phyloP scores from a whole-genome alignment of 2,888 invertebrate genomes.

The Campoletis raptor region DNA sequence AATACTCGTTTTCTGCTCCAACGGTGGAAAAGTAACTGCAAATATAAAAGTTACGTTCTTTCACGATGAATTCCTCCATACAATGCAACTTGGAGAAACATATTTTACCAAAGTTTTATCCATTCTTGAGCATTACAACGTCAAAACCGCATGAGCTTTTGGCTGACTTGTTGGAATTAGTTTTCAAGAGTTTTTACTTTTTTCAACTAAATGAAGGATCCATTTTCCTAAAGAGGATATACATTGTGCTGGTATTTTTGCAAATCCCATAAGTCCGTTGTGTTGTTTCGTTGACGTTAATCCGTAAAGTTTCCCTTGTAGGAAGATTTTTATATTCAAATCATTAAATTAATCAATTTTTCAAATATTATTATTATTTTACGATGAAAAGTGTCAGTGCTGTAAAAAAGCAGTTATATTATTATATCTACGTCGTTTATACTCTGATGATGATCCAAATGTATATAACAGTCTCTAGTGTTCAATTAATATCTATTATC shows the following conservation, averaged over 20 bases:
- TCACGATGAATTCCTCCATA: not conserved
- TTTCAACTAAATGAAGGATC: slow-evolving; percentile 14
- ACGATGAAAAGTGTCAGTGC: not conserved
- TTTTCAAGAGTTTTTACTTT: slow-evolving; percentile 38
- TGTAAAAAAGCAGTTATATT: not conserved
- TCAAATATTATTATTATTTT: not conserved
- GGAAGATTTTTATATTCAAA: not conserved
- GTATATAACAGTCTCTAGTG: slow-evolving; percentile 42
- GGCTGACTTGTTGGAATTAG: slow-evolving; percentile 54
- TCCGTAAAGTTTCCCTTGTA: not conserved
- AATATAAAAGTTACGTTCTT: slow-evolving; percentile 52
- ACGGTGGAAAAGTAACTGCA: slow-evolving; percentile 53
- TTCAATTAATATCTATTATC: slow-evolving; percentile 84
- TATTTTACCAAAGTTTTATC: slow-evolving; percentile 19
- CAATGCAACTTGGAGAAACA: slow-evolving; percentile 1
- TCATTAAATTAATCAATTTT: not conserved
- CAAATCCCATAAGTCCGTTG: slow-evolving; percentile 59
- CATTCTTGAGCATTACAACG: not conserved
- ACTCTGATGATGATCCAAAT: slow-evolving; percentile 37
- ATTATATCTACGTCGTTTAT: slow-evolving; percentile 21
- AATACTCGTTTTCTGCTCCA: slow-evolving; percentile 38
- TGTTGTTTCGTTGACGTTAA: slow-evolving; percentile 37
- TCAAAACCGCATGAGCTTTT: slow-evolving; percentile 8
- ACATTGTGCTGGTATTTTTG: slow-evolving; percentile 29
- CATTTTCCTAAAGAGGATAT: slow-evolving; percentile 35